phyloP scores from a whole-genome alignment of 1,140 invertebrate genomes.

The Myzus persicae region DNA sequence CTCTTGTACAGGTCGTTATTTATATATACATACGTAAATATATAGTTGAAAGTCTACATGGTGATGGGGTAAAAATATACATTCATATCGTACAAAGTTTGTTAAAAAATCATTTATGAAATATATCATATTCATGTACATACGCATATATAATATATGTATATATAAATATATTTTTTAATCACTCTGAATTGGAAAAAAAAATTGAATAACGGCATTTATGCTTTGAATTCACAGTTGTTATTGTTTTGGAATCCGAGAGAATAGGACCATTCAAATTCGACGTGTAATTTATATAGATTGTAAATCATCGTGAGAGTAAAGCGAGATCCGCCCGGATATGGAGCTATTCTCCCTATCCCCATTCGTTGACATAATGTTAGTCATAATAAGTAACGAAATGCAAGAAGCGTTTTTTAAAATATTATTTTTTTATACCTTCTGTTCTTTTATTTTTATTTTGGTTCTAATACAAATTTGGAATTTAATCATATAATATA shows the following conservation, averaged over 20 bases:
- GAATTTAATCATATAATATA: too few relatives aligned
- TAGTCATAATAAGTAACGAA: slow-evolving; percentile 40
- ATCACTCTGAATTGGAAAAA: slow-evolving; percentile 37
- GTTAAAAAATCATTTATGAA: slow-evolving; percentile 37
- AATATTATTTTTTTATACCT: not conserved
- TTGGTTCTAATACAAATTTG: too few relatives aligned
- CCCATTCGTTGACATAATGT: slow-evolving; percentile 44
- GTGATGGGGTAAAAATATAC: slow-evolving; percentile 39
- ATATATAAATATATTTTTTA: not conserved
- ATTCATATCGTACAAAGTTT: slow-evolving; percentile 43
- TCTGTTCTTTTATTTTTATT: not conserved
- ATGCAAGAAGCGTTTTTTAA: not conserved
- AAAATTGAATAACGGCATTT: slow-evolving; percentile 45
- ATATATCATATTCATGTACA: slow-evolving; percentile 7
- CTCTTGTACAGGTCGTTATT: slow-evolving; percentile 34
- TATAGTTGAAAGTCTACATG: slow-evolving; percentile 3
- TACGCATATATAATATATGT: not conserved
- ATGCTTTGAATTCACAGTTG: slow-evolving; percentile 33
- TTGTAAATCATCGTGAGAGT: slow-evolving; percentile 45
- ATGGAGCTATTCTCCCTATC: slow-evolving; percentile 23
- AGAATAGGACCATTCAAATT: slow-evolving; percentile 52
- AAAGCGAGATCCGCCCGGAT: slow-evolving; percentile 44
- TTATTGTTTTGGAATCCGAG: slow-evolving; percentile 38
- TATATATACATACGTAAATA: not conserved
- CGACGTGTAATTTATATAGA: slow-evolving; percentile 51